Evolutionary conservation across 2,888 invertebrate species (phyloP), one percentile per base, ranked within the genome.

Genomic region (Metellina segmentata): DNA sequence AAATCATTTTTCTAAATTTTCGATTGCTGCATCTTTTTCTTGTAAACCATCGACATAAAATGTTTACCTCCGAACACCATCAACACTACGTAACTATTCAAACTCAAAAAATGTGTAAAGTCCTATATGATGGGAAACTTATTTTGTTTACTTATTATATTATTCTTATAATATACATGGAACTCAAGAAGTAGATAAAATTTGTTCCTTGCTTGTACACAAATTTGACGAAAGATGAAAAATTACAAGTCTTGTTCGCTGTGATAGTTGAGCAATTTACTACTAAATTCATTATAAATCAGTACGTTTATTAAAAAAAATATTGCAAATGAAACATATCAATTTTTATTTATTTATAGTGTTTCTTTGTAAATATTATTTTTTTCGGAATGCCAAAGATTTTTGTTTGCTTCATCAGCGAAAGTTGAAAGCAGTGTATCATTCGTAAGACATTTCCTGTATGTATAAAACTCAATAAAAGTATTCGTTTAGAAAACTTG

Each of bases 401-500:
- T 69, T 85, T 89, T 74, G 83, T 75, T 81, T 72, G 48, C n/a
- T 20, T 82, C 71, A 87, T 82, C 8, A 86, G 48, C n/a, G 34
- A 61, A 70, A 77, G 79, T 48, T 51, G 19, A 75, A 81, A 77
- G n/a, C n/a, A 70, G 20, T 70, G 82, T 83, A 77, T 52, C 75
- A 71, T 75, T 82, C 81, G 70, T 85, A 51, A 20, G 34, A 83
- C 49, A 87, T 69, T 87, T 87, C 87, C 74, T 91, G 91, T 91
- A 82, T 91, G 91, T 87, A 91, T 82, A 91, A 90, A 91, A 91
- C 74, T 81, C 49, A 91, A 91, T 91, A 91, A 91, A 91, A 85
- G 70, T 85, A 85, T 90, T 90, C 85, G 85, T 85, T 85, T 85
- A 85, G 85, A 75, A 74, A 34, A 34, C 7, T 53, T 52, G 75